Evolutionary conservation across 2,888 invertebrate species (phyloP), one percentile per base, ranked within the genome.

Genomic region (Macaria liturata): DNA sequence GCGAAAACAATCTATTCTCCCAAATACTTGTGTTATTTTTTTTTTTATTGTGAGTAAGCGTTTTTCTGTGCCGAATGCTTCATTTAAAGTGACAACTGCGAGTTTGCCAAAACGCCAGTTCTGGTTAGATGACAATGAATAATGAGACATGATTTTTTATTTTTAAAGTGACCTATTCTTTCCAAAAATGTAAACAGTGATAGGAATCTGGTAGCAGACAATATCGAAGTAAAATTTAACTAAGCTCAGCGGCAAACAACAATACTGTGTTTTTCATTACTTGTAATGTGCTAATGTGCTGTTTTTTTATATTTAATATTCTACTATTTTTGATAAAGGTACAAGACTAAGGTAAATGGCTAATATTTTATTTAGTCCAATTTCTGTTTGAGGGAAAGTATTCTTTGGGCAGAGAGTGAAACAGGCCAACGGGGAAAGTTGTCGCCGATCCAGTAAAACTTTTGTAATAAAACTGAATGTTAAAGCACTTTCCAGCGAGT

Each of bases 381-480:
- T 37, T 20, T 46, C 2, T 44, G 42, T 49, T 37, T 37, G 32
- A 42, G 31, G 20, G 42, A 20, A 2, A 20, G 20, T 20, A 20
- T 42, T 46, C 37, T 37, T 45, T 46, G 52, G 49, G 40, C 49
- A 47, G 51, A 44, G 50, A 46, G 59, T 51, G 44, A 20, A 34
- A 52, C 31, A 51, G 48, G 48, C 34, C 49, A 46, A 51, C 9
- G 46, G 49, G 54, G 43, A 51, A 59, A 59, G 59, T 48, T 55
- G 46, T 56, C 49, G 52, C 49, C 32, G 52, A 49, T 59, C 48
- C 45, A 52, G 49, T 49, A 46, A 46, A 60, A 60, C 52, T 56
- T 56, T 60, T 46, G 52, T 60, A 60, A 60, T 60, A 56, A 60
- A 60, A 60, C 40, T 56, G 49, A 60, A 59, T 51, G 59, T 56